phyloP scores from a whole-genome alignment of 2,797 vertebrate species.

The Coilia nasus region DNA sequence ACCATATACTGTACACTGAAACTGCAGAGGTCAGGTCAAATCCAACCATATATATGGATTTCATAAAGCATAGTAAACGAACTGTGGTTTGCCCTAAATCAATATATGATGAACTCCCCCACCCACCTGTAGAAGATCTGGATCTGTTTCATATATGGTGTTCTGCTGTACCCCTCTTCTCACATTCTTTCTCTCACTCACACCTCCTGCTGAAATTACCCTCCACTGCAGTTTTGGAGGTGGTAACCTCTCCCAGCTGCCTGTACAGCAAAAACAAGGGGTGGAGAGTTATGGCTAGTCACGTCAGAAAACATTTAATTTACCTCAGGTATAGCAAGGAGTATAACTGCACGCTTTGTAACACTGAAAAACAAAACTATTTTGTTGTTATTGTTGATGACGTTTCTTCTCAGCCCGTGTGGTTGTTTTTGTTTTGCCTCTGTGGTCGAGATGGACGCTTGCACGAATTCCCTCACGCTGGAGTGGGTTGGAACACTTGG shows the following conservation, averaged over 20 bases:
- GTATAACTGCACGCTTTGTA: not conserved
- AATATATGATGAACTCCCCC: not conserved
- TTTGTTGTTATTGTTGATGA: not conserved
- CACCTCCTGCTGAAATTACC: not conserved
- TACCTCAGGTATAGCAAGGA: not conserved
- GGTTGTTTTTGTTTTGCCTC: conserved; percentile 12
- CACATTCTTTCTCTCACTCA: conserved; percentile 1
- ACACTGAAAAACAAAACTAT: not conserved
- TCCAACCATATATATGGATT: not conserved
- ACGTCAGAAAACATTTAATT: not conserved
- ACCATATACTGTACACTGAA: not conserved
- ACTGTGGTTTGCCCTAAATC: not conserved
- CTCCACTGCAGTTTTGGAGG: not conserved
- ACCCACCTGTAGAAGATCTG: not conserved
- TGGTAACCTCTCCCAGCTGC: not conserved
- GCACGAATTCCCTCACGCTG: not conserved
- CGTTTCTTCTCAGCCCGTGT: conserved; percentile 5
- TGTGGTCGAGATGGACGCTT: not conserved
- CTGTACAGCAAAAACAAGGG: not conserved
- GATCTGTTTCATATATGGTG: conserved; percentile 2
- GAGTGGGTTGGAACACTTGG: conserved; percentile 33
- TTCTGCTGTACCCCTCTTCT: not conserved
- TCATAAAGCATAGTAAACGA: not conserved
- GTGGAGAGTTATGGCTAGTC: not conserved
- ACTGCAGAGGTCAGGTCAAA: conserved; percentile 8